phyloP scores from a whole-genome alignment of 2,888 invertebrate genomes.

The Drosophila suboccidentalis region DNA sequence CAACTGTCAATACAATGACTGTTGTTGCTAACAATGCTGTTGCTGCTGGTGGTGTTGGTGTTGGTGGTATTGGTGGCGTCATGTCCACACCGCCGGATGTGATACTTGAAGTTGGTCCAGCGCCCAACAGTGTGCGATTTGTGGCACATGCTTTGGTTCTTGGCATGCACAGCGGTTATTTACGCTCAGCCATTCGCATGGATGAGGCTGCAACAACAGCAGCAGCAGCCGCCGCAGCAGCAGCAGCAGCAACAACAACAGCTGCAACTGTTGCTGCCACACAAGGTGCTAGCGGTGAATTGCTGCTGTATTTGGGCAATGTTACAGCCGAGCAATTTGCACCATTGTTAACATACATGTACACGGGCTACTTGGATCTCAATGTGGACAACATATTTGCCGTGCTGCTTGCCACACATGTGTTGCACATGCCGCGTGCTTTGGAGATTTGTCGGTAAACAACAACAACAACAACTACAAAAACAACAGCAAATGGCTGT shows the following conservation, averaged over 20 bases:
- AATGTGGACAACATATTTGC: conserved; percentile 90
- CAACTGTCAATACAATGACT: conserved; percentile 10
- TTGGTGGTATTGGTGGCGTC: conserved; percentile 25
- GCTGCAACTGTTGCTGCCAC: conserved; percentile 11
- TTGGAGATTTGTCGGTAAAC: conserved; percentile 88
- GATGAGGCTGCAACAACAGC: conserved; percentile 74
- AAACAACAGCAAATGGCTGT: not conserved
- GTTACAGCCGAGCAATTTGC: conserved; percentile 89
- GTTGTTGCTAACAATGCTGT: conserved; percentile 15
- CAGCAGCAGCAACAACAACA: conserved; percentile 13
- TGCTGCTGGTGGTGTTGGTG: not conserved
- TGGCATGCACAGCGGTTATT: conserved; percentile 90
- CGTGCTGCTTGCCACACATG: conserved; percentile 90
- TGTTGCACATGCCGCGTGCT: conserved; percentile 91
- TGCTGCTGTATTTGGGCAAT: conserved; percentile 86
- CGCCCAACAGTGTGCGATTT: conserved; percentile 88
- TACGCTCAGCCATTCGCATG: conserved; percentile 88
- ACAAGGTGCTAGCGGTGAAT: conserved; percentile 48
- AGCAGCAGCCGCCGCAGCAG: conserved; percentile 27
- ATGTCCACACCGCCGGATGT: conserved; percentile 87
- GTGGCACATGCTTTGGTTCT: conserved; percentile 89
- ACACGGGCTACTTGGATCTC: conserved; percentile 90
- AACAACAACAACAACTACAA: not conserved
- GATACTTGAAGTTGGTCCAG: conserved; percentile 88
- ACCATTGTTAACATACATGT: conserved; percentile 90